Evolutionary conservation across 1,140 invertebrate genomes (phyloP), one percentile per base, ranked within the genome.

Genomic region (Mamestra configurata): DNA sequence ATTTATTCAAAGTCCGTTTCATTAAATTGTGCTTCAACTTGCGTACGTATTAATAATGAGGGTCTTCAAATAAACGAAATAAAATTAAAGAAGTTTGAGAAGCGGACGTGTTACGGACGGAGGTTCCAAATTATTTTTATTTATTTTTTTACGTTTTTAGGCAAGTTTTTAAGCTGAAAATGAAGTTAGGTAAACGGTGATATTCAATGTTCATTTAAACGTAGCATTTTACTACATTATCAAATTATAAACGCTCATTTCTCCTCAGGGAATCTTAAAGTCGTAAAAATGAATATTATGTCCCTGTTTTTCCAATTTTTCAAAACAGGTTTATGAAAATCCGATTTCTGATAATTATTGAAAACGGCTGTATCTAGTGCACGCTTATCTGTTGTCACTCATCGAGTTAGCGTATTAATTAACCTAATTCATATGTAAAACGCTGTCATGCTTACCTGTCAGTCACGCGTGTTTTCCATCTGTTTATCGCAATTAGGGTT

Each of bases 351-450:
- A 20, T 20, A 10, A 64, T n/a, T 18, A 43, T 15, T 24, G 18
- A 31, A n/a, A 49, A 49, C 0, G 6, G 11, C n/a, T 72, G 20
- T 55, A 27, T 22, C n/a, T 11, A n/a, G n/a, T 15, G 27, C 49
- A 20, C 31, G n/a, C 22, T 57, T 35, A 73, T 64, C 37, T 46
- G 37, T 31, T 43, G 7, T 70, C 46, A 51, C 24, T 57, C 7
- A 35, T 13, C 11, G n/a, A 57, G 18, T 22, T 70, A 78, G 24
- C 49, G 35, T 43, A 70, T 57, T 66, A 78, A 70, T 57, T 68
- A 55, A 53, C 61, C 59, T 68, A 70, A 78, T 78, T 70, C 49
- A 57, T 61, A 76, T 61, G 57, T 43, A 46, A 64, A 76, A 76
- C 13, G 37, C 57, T 64, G 57, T 61, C 53, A 61, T 76, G n/a